phyloP scores from a whole-genome alignment of 1,140 invertebrate species.

The Apocrypta bakeri region DNA sequence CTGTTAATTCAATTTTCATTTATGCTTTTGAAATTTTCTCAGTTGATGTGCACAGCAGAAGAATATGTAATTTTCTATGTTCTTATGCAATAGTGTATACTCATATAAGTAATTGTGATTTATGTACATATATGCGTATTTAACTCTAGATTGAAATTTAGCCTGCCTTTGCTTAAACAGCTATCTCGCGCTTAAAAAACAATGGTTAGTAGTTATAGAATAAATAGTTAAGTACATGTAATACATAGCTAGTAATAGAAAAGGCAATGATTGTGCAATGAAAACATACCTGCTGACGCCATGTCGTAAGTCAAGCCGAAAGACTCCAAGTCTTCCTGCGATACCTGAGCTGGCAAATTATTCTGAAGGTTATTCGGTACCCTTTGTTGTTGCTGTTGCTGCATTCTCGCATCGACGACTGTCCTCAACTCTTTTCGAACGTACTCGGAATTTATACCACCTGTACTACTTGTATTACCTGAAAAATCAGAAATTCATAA shows the following conservation, averaged over 20 bases:
- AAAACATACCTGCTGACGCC: conserved; percentile 76
- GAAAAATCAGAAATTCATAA: conserved; percentile 54
- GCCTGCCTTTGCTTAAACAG: not conserved
- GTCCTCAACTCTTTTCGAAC: conserved; percentile 92
- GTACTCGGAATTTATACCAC: conserved; percentile 80
- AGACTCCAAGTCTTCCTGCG: conserved; percentile 80
- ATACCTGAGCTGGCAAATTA: conserved; percentile 72
- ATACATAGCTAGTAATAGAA: conserved; percentile 20
- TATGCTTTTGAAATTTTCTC: not conserved
- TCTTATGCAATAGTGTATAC: not conserved
- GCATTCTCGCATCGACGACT: conserved; percentile 87
- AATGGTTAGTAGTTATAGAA: conserved; percentile 14
- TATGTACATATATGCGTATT: not conserved
- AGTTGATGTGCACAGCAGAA: conserved; percentile 34
- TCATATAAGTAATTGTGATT: not conserved
- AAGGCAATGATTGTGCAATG: not conserved
- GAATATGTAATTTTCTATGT: not conserved
- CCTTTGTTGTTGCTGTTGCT: conserved; percentile 71
- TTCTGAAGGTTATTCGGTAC: conserved; percentile 71
- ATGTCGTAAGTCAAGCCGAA: conserved; percentile 82
- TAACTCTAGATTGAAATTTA: not conserved
- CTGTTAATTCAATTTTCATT: no score
- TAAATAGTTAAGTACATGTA: not conserved
- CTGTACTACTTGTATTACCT: conserved; percentile 67
- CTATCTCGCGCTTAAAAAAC: not conserved